These are phyloP conservation scores for Cyanoramphus novaezelandiae DNA, from an alignment of 2,113 vertebrate genomes.

Conservation along the genomic window DNA sequence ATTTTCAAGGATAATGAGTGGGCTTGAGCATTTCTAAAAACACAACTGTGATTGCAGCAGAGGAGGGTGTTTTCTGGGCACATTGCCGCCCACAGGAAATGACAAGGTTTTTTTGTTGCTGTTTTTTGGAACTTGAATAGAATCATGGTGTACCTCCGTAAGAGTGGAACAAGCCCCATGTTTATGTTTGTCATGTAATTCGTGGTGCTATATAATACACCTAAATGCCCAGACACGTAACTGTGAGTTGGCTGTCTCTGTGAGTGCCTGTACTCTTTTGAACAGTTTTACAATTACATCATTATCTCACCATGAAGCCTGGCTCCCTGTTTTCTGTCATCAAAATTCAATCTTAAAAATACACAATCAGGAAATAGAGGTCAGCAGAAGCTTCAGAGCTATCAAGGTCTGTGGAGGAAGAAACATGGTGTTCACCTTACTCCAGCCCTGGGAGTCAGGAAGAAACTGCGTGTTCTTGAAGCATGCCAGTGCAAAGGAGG, in stretches of 20 bases:
- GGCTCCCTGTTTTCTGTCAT: not conserved
- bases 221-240: not conserved
- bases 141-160: not conserved
- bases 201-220: rapidly evolving
- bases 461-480: not conserved
- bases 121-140: not conserved
- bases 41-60: not conserved
- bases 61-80: slow-evolving; percentile 25
- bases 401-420: not conserved
- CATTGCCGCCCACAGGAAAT: not conserved
- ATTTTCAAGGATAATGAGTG: slow-evolving; percentile 17
- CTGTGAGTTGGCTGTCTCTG: not conserved
- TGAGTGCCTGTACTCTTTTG: not conserved
- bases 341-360: not conserved
- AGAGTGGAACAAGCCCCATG: not conserved
- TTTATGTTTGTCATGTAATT: not conserved
- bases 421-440: not conserved
- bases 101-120: not conserved
- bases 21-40: not conserved
- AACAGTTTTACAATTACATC: not conserved
- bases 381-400: not conserved
- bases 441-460: rapidly evolving
- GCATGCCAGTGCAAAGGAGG: not conserved
- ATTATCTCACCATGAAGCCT: not conserved
- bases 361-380: not conserved